These are phyloP conservation scores for Cottus gobio DNA, from an alignment of 2,113 vertebrate genomes.

Conservation along the genomic window DNA sequence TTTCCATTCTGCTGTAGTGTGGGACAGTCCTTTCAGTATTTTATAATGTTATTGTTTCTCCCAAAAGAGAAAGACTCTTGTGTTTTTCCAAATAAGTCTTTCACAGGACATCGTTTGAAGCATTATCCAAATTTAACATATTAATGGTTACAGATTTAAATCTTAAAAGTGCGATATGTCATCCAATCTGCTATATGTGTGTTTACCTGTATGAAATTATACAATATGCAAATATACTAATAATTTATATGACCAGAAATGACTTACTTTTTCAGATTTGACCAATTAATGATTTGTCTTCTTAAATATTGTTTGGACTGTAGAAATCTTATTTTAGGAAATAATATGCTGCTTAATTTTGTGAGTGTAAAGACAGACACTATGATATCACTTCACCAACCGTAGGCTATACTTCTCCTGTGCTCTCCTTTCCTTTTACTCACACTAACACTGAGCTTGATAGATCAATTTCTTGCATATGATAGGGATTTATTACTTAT, in stretches of 20 bases:
- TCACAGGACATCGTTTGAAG: not conserved
- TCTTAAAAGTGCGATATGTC: not conserved
- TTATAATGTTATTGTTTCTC: not conserved
- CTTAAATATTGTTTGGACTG: conserved; percentile 35
- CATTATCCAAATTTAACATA: not conserved
- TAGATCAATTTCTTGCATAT: conserved; percentile 1
- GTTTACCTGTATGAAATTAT: not conserved
- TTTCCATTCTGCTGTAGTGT: not conserved
- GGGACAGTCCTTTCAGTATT: conserved; percentile 31
- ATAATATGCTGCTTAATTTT: not conserved
- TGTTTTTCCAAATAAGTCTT: not conserved
- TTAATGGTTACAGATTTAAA: not conserved
- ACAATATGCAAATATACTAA: not conserved
- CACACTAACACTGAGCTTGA: conserved; percentile 40
- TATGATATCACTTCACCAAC: not conserved
- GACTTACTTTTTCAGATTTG: not conserved
- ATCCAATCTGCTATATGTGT: not conserved
- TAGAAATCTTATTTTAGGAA: not conserved
- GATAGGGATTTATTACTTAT: not conserved
- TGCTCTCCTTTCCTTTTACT: conserved; percentile 35
- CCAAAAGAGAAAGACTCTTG: not conserved
- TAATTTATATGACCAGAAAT: not conserved
- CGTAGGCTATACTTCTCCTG: not conserved
- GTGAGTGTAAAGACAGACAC: not conserved
- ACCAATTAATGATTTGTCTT: not conserved